Evolutionary conservation across 2,888 invertebrate species (phyloP).

Genomic region (Drosophila testacea): DNA sequence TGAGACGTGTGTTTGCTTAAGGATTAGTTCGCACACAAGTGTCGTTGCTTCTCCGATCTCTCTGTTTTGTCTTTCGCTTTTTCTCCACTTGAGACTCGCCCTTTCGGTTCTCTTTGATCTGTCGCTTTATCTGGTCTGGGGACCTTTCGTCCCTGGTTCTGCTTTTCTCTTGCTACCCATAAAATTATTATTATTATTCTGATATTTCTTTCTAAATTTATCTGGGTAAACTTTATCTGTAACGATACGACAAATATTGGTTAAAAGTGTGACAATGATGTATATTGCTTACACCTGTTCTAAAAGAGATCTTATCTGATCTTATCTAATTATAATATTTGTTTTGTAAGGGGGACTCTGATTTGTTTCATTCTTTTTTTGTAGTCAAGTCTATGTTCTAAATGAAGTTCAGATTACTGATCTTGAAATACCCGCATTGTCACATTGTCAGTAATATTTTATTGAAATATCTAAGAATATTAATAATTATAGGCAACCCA

Average conservation of each 20-base stretch:
- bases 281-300: conserved; percentile 67
- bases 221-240: conserved; percentile 8
- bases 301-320: conserved; percentile 47
- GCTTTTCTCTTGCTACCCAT: not conserved
- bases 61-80: conserved; percentile 1
- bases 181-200: conserved; percentile 11
- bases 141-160: not conserved
- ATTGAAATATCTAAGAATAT: not conserved
- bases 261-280: conserved; percentile 65
- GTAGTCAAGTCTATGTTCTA: not conserved
- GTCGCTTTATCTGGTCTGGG: conserved; percentile 7
- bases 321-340: conserved; percentile 57
- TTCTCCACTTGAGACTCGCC: conserved; percentile 54
- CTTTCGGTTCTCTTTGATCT: conserved; percentile 62
- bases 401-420: too few species aligned
- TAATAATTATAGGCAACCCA: not conserved
- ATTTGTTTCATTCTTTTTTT: not conserved
- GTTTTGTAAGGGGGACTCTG: not conserved
- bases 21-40: conserved; percentile 59
- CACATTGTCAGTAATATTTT: too few species aligned
- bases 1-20: conserved; percentile 64
- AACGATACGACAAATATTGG: conserved; percentile 49
- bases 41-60: conserved; percentile 9
- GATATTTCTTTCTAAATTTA: conserved; percentile 8
- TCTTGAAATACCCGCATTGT: too few species aligned